Base-by-base conservation (phyloP, 2,888 invertebrate species). In the Lycophotia porphyrea region DNA sequence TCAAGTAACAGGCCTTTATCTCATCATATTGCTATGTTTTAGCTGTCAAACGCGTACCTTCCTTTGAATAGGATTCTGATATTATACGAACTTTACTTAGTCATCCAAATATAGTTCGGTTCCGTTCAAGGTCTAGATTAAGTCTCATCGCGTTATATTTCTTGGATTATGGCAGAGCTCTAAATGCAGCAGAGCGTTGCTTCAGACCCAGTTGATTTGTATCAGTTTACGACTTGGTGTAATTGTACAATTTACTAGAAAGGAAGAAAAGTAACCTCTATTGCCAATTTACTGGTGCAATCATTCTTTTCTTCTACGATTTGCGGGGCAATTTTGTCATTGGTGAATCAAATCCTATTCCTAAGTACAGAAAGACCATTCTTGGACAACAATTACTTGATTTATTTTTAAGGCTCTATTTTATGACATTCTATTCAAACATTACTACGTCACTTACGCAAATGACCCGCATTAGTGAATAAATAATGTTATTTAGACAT, bases 401-500 rank as follows among this genome's bases (percentile, higher is more conserved):
- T 65, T 69, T 49, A 63, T 73, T 49, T 70, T 66, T 52, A 74
- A 75, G 39, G 58, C 24, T 65, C 15, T 27, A 67, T 34, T 34
- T 61, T 15, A 49, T 36, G 5, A 36, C 49, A 31, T 71, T 78
- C 70, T 65, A 58, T 73, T 69, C 58, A 61, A 70, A 82, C 58
- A 44, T 72, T 61, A 74, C 67, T 24, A 76, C 64, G 61, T 49
- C 39, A 52, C 67, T 75, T 52, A 82, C 42, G 61, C 67, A 78
- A 80, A 86, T 80, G 63, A 70, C 84, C 68, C 71, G 49, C 74
- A 74, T 82, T 82, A 69, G 71, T 84, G 73, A 86, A 84, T 82
- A 75, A 77, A 11, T 86, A 74, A 85, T 79, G 75, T 71, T 82
- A 68, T 77, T 78, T 76, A 70, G 60, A 71, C 74, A 58, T 78